Evolutionary conservation across 2,797 vertebrate species (phyloP), one percentile per base, ranked within the genome.

Genomic region (Iguana delicatissima): DNA sequence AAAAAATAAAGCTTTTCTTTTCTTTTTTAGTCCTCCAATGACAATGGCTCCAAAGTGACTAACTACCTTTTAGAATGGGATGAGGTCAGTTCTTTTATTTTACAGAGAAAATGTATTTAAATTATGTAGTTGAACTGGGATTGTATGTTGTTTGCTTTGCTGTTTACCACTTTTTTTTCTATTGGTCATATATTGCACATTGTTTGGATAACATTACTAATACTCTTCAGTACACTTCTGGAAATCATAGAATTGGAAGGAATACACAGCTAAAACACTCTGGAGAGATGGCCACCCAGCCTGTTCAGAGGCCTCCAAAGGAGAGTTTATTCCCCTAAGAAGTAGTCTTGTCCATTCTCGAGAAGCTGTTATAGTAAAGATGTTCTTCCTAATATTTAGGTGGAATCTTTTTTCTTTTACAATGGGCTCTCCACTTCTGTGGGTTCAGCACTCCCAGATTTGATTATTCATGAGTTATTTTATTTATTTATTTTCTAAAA

Each of bases 31-130:
- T 95, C 96, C n/a, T 97, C 98, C 89, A 97, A 96, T 95, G 97
- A 98, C 95, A 98, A 98, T 79, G 98, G 98, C 89, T 98, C 97
- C 90, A 98, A 98, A 96, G 97, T 98, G 95, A 98, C 95, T 32
- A 97, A 95, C 93, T 98, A 97, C 93, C 96, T 97, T 95, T 96
- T 98, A 94, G 98, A 98, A 95, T 98, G 97, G 96, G 97, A 98
- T 95, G 98, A 98, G 97, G 98, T 98, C 96, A 94, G 95, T 72
- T 35, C 42, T 84, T 87, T 12, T 91, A n/a, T 95, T 96, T 92
- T 91, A 89, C 72, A 77, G 91, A 50, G 0, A 52, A 59, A 89
- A 64, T 57, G 8, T 87, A 69, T 1, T 80, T 72, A 72, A 85
- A 16, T 20, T 18, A 6, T 16, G 3, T 10, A 80, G 6, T 46